Conservation (phyloP, 35 echinoderm and acorn worm genomes). For the Lytechinus variegatus region DNA sequence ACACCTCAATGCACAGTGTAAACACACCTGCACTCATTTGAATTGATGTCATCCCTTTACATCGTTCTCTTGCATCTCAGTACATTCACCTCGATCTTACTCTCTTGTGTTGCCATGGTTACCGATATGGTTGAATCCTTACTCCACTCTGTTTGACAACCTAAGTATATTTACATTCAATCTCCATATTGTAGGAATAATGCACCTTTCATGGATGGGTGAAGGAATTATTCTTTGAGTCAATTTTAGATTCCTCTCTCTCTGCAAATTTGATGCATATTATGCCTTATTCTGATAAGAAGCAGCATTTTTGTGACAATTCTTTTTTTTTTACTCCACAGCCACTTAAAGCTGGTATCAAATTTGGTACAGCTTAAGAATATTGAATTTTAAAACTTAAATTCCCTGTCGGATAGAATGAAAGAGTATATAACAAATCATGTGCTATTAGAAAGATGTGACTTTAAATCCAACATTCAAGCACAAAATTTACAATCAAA, state of each 20-base stretch:
- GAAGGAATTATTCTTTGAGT: not conserved
- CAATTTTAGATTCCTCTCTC: not conserved
- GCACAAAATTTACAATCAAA: too few relatives aligned
- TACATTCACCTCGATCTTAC: not conserved
- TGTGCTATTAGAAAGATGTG: too few relatives aligned
- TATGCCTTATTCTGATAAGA: too few relatives aligned
- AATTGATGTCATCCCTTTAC: not conserved
- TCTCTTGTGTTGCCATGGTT: not conserved
- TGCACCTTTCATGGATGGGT: not conserved
- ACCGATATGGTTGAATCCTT: not conserved
- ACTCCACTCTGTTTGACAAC: not conserved
- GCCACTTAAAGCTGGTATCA: too few relatives aligned
- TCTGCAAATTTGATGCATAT: too few relatives aligned
- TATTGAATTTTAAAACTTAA: too few relatives aligned
- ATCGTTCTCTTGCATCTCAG: not conserved
- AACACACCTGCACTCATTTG: not conserved
- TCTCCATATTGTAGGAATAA: not conserved
- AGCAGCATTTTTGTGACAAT: too few relatives aligned
- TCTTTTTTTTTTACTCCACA: too few relatives aligned
- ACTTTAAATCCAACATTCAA: too few relatives aligned
- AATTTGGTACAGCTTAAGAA: too few relatives aligned
- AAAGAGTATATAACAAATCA: too few relatives aligned
- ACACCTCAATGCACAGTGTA: not conserved
- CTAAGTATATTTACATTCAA: not conserved
- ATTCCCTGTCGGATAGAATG: too few relatives aligned